Evolutionary conservation across 2,113 vertebrate species (phyloP).

Genomic region (Elephas maximus): DNA sequence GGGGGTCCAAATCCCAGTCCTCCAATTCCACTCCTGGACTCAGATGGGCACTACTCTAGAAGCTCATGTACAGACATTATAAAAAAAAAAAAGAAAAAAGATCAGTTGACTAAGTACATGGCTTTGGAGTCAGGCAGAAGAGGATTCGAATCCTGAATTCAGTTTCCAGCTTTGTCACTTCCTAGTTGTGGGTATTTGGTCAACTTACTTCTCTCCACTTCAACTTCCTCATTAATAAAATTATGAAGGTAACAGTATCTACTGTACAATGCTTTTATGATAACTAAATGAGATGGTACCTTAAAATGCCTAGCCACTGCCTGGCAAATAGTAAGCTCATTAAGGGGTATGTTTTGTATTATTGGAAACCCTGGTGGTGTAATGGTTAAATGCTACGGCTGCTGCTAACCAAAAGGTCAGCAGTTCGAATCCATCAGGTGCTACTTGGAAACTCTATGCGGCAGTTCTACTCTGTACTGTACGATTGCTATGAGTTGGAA

Average conservation of each 20-base stretch:
- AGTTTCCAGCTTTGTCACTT: background rate
- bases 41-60: background rate
- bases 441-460: no score
- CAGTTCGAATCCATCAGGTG: no score
- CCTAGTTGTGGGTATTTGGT: background rate
- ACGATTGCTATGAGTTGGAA: no score
- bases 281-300: background rate
- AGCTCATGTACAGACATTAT: background rate
- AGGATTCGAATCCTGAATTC: background rate
- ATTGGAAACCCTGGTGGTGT: background rate
- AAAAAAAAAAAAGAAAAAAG: background rate
- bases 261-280: background rate
- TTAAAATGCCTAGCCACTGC: background rate
- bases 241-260: background rate
- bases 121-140: slow-evolving; percentile 12
- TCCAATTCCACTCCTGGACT: background rate
- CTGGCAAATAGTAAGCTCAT: background rate
- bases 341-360: background rate
- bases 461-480: no score
- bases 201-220: background rate
- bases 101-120: background rate
- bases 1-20: background rate
- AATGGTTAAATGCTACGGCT: no score
- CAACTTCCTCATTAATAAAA: background rate
- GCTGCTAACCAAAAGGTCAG: no score